Evolutionary conservation across 1,140 invertebrate species (phyloP).

Genomic region (Holotrichia oblita): DNA sequence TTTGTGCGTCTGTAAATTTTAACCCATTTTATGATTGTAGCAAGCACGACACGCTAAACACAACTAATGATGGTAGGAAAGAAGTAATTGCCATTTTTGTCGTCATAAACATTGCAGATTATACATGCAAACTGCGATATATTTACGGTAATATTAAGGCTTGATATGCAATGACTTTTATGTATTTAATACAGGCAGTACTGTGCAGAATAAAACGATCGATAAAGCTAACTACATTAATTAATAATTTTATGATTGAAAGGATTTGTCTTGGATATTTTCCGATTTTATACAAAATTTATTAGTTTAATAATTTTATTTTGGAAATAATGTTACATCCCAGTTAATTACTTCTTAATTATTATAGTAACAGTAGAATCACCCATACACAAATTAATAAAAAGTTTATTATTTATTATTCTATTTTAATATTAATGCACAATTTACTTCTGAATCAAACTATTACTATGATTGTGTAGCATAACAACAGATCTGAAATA

Average conservation of each 20-base stretch:
- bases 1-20: slow-evolving; percentile 27
- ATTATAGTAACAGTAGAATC: no score
- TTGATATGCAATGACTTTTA: not conserved
- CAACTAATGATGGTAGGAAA: not conserved
- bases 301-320: no score
- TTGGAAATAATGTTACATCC: no score
- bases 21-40: slow-evolving; percentile 23
- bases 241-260: not conserved
- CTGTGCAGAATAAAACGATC: not conserved
- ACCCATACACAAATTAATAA: no score
- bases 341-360: no score
- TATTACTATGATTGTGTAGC: no score
- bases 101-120: slow-evolving; percentile 21
- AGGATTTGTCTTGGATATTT: not conserved
- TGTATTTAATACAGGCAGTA: not conserved
- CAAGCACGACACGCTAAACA: slow-evolving; percentile 10
- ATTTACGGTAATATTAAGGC: not conserved
- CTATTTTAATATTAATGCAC: no score
- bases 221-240: not conserved
- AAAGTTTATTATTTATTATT: no score
- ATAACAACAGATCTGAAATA: no score
- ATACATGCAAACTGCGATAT: not conserved
- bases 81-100: slow-evolving; percentile 30
- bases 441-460: no score
- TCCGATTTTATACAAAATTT: not conserved